Conservation (phyloP, 2,888 invertebrate genomes). For the Eupeodes luniger region DNA sequence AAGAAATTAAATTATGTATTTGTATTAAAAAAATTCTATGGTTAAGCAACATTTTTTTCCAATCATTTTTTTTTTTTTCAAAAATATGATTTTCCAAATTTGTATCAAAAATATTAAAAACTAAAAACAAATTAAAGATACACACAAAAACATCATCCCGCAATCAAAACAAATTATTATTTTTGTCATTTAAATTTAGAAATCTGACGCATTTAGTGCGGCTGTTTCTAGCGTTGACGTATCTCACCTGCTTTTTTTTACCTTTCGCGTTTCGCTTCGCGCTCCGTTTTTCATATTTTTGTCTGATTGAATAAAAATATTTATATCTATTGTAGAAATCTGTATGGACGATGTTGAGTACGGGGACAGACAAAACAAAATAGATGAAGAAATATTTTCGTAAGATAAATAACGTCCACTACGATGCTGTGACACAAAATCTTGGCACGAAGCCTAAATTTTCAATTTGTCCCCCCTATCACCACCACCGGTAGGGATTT, state of each 20-base stretch:
- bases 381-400: slow-evolving; percentile 10
- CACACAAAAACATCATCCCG: not conserved
- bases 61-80: not conserved
- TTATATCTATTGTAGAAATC: not conserved
- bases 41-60: too few relatives aligned
- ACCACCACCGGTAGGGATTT: not conserved
- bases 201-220: slow-evolving; percentile 65
- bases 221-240: slow-evolving; percentile 68
- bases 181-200: slow-evolving; percentile 58
- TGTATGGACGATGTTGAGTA: not conserved
- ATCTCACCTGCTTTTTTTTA: slow-evolving; percentile 66
- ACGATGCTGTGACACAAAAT: not conserved
- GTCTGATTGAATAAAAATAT: slow-evolving; percentile 24
- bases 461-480: slow-evolving; percentile 41
- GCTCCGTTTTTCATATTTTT: not conserved
- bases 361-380: not conserved
- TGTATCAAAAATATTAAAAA: slow-evolving; percentile 36
- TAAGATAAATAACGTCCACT: slow-evolving; percentile 29
- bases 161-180: slow-evolving; percentile 29
- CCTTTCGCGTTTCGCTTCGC: slow-evolving; percentile 8
- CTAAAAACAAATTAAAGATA: slow-evolving; percentile 12
- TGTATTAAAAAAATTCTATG: too few relatives aligned
- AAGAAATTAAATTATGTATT: too few relatives aligned
- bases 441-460: slow-evolving; percentile 62
- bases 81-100: slow-evolving; percentile 20